phyloP scores from a whole-genome alignment of 1,140 invertebrate genomes.

The Cepaea nemoralis region DNA sequence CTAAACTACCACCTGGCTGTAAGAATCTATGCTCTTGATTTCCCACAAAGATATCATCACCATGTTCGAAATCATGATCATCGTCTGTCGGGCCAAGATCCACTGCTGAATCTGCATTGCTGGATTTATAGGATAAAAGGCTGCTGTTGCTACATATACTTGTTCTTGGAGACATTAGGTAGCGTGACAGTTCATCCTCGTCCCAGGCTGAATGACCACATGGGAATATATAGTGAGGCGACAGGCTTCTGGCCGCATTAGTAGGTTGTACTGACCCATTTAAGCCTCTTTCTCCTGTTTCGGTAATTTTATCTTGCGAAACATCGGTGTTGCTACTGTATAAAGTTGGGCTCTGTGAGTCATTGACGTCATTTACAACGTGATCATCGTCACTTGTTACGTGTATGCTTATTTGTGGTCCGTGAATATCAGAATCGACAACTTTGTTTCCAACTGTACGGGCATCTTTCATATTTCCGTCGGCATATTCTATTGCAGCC shows the following conservation, averaged over 20 bases:
- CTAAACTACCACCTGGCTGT: not conserved
- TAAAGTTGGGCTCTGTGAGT: no score
- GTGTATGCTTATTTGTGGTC: no score
- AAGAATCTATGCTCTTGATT: not conserved
- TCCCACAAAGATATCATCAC: not conserved
- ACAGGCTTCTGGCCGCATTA: not conserved
- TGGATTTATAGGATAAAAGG: slow-evolving; percentile 41
- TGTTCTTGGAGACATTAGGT: slow-evolving; percentile 37
- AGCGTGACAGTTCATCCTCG: not conserved
- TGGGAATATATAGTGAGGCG: slow-evolving; percentile 16
- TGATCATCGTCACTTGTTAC: no score
- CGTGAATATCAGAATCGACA: no score
- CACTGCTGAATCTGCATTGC: slow-evolving; percentile 48
- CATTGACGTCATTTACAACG: no score
- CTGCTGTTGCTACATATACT: slow-evolving; percentile 43
- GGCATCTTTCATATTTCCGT: no score
- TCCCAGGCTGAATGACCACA: slow-evolving; percentile 25
- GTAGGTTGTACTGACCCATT: no score
- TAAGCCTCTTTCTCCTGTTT: no score
- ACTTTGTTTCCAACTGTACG: no score
- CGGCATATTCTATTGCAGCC: no score
- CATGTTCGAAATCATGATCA: slow-evolving; percentile 29
- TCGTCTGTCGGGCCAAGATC: slow-evolving; percentile 45
- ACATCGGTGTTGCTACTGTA: no score
- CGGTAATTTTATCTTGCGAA: no score